These are phyloP conservation scores for Bombus terrestris DNA, from an alignment of 1,140 invertebrate species.

Conservation along the genomic window DNA sequence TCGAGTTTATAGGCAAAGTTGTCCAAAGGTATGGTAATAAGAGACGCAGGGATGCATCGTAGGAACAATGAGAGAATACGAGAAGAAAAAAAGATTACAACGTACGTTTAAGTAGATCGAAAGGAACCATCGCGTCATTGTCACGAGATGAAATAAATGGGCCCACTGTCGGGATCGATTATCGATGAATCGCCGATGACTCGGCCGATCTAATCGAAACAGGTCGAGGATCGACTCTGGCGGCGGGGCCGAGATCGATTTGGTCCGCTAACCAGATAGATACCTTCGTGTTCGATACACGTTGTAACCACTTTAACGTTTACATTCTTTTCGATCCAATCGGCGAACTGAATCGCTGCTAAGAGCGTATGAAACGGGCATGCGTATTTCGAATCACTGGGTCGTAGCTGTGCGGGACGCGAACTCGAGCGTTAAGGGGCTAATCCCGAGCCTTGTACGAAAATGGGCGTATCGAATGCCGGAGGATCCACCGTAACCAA, in stretches of 20 bases:
- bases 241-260: not conserved
- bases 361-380: not conserved
- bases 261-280: conserved; percentile 34
- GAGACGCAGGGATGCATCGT: no score
- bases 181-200: conserved; percentile 63
- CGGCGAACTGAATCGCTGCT: not conserved
- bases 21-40: no score
- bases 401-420: not conserved
- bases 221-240: not conserved
- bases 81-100: not conserved
- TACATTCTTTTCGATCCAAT: not conserved
- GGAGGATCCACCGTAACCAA: conserved; percentile 54
- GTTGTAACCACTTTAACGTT: conserved; percentile 40
- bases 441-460: conserved; percentile 14
- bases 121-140: not conserved
- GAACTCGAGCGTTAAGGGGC: not conserved
- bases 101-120: not conserved
- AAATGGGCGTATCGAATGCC: conserved; percentile 63
- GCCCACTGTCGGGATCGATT: conserved; percentile 35
- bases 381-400: not conserved
- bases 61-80: no score
- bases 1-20: no score
- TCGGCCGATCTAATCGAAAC: conserved; percentile 28
- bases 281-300: conserved; percentile 17
- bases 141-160: conserved; percentile 20